Base-by-base conservation (phyloP, 2,888 invertebrate species). In the Tricholauxania praeusta region DNA sequence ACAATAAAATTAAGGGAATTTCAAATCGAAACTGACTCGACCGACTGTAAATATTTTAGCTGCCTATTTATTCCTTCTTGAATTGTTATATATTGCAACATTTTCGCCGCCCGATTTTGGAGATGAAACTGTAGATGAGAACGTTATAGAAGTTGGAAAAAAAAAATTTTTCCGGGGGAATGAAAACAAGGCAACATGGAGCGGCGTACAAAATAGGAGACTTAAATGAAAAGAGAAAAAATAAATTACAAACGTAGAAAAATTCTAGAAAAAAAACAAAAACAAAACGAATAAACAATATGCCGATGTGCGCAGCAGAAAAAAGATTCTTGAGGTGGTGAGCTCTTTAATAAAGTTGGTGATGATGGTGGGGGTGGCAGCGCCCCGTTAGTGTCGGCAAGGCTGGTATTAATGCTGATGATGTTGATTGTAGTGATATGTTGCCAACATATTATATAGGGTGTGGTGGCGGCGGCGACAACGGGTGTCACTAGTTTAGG, bases 31-130 rank as follows among this genome's bases (percentile, higher is more conserved):
- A 10, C 39, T 39, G 39, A 39, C 5, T 39, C 8, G 39, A 39
- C 39, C 10, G 39, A 10, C 39, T 39, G 39, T 39, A 39, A 39
- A 64, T 64, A n/a, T 64, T 64, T 64, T 15, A 39, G 39, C 5
- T 39, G 39, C 39, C 51, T 15, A 64, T 51, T 19, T 52, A 64
- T 51, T 12, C 39, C 28, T 52, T 64, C 52, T 64, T 49, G 19
- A n/a, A 49, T 28, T 15, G 39, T 39, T 39, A 39, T 39, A 39
- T 39, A 39, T 48, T 19, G 64, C 22, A 22, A 51, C 22, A 64
- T 39, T 62, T 39, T 62, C 10, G 39, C 39, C 39, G 39, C 57
- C n/a, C 32, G 32, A 39, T 47, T 62, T 39, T 62, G 12, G 62
- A 63, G 49, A 19, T 19, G 64, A 52, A 39, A 15, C 7, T 28